These are phyloP conservation scores for Drosophila nr. perissopoda DNA, from an alignment of 2,888 invertebrate species.

Conservation along the genomic window DNA sequence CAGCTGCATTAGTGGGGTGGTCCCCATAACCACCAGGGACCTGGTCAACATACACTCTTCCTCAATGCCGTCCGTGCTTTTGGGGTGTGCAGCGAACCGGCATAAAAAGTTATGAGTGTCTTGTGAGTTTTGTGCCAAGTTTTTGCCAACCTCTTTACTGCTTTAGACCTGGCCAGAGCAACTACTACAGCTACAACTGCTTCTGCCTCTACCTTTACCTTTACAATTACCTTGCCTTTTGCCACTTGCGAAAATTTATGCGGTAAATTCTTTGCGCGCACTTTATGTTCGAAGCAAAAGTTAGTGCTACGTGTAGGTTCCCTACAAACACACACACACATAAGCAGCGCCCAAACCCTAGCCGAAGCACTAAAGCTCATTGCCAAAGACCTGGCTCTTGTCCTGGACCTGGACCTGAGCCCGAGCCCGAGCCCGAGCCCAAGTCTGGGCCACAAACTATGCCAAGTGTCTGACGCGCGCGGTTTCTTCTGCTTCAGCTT, in stretches of 20 bases:
- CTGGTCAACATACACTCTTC: constrained; percentile 46
- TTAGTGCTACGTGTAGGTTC: constrained; percentile 78
- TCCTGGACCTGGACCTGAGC: constrained; percentile 14
- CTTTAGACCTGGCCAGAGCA: constrained; percentile 20
- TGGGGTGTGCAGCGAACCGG: constrained; percentile 74
- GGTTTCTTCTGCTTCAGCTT: constrained; percentile 22
- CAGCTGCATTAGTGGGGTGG: constrained; percentile 74
- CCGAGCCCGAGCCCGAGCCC: constrained; percentile 9
- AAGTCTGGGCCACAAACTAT: constrained; percentile 67
- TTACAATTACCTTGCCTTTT: constrained; percentile 56
- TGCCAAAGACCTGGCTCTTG: constrained; percentile 13
- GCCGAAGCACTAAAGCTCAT: constrained; percentile 29
- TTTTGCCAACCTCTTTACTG: constrained; percentile 22
- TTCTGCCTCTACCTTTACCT: constrained; percentile 29
- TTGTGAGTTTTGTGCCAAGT: constrained; percentile 81
- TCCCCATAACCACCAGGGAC: constrained; percentile 36
- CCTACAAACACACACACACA: not conserved
- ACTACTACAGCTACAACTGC: constrained; percentile 48
- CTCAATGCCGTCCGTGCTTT: constrained; percentile 35
- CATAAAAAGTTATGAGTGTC: constrained; percentile 81
- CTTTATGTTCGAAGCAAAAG: constrained; percentile 81
- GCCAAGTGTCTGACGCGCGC: constrained; percentile 74
- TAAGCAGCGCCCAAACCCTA: not conserved
- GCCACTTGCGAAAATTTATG: constrained; percentile 79
- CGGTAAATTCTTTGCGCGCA: constrained; percentile 80